Percentiles rank a stretch among this genome's conserved stretches.
These are phyloP conservation scores for Corvus moneduloides DNA, from an alignment of 2,113 vertebrate species.

Conservation along the genomic window DNA sequence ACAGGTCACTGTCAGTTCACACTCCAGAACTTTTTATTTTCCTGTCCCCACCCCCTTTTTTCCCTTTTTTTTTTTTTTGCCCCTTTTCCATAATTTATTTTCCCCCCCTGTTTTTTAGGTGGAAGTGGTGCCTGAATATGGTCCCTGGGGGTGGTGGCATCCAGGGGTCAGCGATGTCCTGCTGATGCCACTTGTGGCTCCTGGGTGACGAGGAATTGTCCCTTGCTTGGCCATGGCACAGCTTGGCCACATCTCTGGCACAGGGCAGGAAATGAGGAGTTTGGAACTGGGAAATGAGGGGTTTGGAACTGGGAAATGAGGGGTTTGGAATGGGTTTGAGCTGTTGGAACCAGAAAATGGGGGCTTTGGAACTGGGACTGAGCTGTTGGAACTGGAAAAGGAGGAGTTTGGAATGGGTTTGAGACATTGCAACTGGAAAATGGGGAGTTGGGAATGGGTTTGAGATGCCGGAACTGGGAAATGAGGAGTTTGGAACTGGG, in stretches of 20 bases:
- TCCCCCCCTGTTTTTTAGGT: background rate
- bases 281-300: background rate
- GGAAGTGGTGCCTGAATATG: background rate
- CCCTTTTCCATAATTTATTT: background rate
- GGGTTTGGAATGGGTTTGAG: background rate
- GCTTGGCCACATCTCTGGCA: accelerated
- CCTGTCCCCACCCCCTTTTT: background rate
- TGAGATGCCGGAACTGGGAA: background rate
- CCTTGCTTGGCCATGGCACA: background rate
- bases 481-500: background rate
- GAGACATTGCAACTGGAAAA: background rate
- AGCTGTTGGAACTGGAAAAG: background rate
- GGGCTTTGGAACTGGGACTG: background rate
- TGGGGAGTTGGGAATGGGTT: no score
- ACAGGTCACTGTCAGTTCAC: conserved; percentile 54
- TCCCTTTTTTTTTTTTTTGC: background rate
- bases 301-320: background rate
- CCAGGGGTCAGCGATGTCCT: background rate
- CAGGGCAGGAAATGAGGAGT: accelerated
- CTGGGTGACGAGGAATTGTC: background rate
- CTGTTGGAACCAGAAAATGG: accelerated
- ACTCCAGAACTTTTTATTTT: background rate
- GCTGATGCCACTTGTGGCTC: background rate
- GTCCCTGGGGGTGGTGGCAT: accelerated
- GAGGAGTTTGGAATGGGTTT: background rate